A percentile compares a stretch with the other conserved stretches of the same genome.
These are phyloP conservation scores for Steatornis caripensis DNA, from an alignment of 2,113 vertebrate genomes.

Conservation along the genomic window DNA sequence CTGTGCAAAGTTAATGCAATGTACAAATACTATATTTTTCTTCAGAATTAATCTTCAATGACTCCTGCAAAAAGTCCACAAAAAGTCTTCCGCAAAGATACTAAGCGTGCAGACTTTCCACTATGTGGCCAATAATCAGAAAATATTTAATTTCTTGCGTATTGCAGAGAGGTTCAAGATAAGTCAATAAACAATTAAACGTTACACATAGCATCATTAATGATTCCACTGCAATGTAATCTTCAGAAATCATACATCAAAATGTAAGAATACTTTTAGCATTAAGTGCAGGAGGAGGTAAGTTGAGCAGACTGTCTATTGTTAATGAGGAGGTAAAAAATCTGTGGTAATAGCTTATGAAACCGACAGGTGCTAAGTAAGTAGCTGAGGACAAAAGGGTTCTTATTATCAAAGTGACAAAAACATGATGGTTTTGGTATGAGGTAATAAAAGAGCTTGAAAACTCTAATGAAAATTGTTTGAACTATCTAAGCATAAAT, in stretches of 20 bases:
- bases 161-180: background rate
- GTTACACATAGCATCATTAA: background rate
- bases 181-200: background rate
- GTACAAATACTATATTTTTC: background rate
- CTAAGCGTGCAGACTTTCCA: background rate
- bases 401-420: background rate
- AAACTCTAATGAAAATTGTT: background rate
- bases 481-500: background rate
- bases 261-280: background rate
- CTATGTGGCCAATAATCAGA: background rate
- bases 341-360: background rate
- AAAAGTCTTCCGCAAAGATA: background rate
- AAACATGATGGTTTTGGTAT: rapidly evolving
- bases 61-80: background rate
- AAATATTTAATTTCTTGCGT: background rate
- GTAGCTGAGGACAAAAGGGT: background rate
- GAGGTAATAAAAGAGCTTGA: background rate
- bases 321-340: background rate
- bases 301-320: background rate
- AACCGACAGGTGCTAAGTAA: background rate
- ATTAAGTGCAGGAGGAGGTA: background rate
- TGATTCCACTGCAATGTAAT: background rate
- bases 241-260: background rate
- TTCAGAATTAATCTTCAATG: background rate
- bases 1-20: background rate